Evolutionary conservation across 2,888 invertebrate genomes (phyloP), one percentile per base, ranked within the genome.

Genomic region (Tetranychus piercei): DNA sequence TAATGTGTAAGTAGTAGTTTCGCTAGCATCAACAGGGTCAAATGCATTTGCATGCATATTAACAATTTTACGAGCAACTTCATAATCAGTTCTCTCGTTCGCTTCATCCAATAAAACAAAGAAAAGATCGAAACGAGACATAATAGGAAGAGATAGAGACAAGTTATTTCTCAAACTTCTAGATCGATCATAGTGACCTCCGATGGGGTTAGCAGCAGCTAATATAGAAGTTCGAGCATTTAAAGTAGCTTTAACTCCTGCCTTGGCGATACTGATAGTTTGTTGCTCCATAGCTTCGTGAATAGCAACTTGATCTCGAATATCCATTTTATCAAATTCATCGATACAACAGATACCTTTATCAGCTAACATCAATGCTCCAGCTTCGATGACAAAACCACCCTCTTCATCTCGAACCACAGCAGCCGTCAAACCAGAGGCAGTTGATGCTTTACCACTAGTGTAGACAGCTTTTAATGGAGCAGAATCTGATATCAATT

Each of bases 231-330:
- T 95, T 66, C 97, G 86, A 0, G 99, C 99, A 84, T 99, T 99
- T 34, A 99, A 84, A 0, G 97, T 97, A 0, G 99, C 94, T 80
- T 82, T 82, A 55, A 85, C 84, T 20, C 85, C 85, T 76, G 85
- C 92, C 86, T 99, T 99, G 0, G 99, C 96, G 76, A 99, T 87
- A 0, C 96, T 95, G 79, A 99, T 99, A 0, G 99, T 99, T 84
- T 99, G 99, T 81, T 99, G 99, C 85, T 99, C 99, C 99, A 99
- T 99, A 5, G 99, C 99, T 84, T 99, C 99, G 85, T 99, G 99
- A 79, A 99, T 99, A 71, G 99, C 97, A 7, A 99, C 95, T 83
- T 99, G 97, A 86, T 99, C 99, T 72, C 88, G 87, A 0, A 87
- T 87, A 82, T 99, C 97, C 99, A 99, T 99, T 85, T 99, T 99